Conservation (phyloP, 2,113 vertebrate species). For the Xenopus laevis region DNA sequence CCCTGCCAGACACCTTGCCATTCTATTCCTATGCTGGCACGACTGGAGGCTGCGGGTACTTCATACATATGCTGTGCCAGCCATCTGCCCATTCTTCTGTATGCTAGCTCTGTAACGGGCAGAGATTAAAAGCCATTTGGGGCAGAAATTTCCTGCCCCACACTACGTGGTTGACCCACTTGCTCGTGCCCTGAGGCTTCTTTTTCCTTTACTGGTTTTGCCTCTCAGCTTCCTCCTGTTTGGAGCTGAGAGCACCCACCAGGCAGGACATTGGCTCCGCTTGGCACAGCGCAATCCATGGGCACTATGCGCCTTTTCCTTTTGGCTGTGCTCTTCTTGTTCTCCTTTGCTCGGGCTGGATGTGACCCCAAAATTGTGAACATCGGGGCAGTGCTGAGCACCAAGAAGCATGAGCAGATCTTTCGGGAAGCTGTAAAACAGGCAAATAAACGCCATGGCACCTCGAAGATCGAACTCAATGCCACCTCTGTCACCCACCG, state of each 20-base stretch:
- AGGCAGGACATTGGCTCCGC: conserved; percentile 33
- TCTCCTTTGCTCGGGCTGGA: conserved; percentile 79
- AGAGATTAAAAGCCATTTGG: no score
- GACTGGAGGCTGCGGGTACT: no score
- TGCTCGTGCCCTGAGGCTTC: background rate
- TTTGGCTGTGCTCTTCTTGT: conserved; percentile 80
- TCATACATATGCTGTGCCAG: no score
- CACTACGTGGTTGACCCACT: background rate
- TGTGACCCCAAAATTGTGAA: conserved; percentile 90
- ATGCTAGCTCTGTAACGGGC: no score
- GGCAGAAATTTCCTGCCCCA: no score
- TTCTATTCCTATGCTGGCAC: no score
- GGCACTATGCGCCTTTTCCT: conserved; percentile 79
- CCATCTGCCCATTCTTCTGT: no score
- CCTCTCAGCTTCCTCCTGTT: conserved; percentile 28
- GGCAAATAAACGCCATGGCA: conserved; percentile 85
- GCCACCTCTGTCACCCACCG: conserved; percentile 96
- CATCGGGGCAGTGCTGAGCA: conserved; percentile 90
- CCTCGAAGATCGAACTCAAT: conserved; percentile 92
- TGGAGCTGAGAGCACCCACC: conserved; percentile 20
- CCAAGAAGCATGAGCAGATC: conserved; percentile 89
- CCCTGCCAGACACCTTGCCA: no score
- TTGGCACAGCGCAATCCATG: conserved; percentile 44
- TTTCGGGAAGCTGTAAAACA: conserved; percentile 89
- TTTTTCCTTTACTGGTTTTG: background rate